Base-by-base conservation (phyloP, 2,113 vertebrate genomes). In the Scolopax mira region DNA sequence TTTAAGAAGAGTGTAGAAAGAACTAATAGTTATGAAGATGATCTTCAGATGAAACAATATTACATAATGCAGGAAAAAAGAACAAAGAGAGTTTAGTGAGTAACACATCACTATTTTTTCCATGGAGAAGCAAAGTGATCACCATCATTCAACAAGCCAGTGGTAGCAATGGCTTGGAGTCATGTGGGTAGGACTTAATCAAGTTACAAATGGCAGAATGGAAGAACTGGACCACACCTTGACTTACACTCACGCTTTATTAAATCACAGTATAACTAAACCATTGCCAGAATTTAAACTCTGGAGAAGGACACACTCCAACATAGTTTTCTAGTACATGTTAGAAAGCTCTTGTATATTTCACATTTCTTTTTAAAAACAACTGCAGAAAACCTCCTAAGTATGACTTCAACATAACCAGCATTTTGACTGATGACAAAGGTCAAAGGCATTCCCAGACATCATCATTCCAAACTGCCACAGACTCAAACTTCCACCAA, bases 301-400 rank as follows among this genome's bases (percentile, higher is more conserved):
- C 19, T 19, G 46, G 8, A 60, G 9, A 87, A 4, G 10, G 7
- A 49, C 28, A 69, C 8, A 67, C 2, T 41, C 4, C 9, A 58
- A 23, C 0, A 0, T 3, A 35, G 11, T 79, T 33, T 49, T 37
- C 54, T 39, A 42, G 8, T 0, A 3, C 9, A n/a, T 39, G 21
- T 71, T 22, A 44, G 6, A 64, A 55, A 85, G 25, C 13, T 48
- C 9, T 21, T 22, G 8, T 0, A 0, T 51, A 67, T 35, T 70
- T 87, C 54, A 10, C 13, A 27, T 21, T 18, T 65, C 25, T 12
- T 85, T 52, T 39, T 48, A 83, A 64, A 66, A 88, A 31, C 9
- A 21, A 39, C 39, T 21, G 17, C 33, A 90, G 10, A 33, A 74
- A 66, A 78, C 18, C 24, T 74, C 35, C 18, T 60, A 89, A 62